A percentile compares a stretch with the other conserved stretches of the same genome.
These are phyloP conservation scores for Accipiter virgatus DNA, from an alignment of 2,113 vertebrate species.

Conservation along the genomic window DNA sequence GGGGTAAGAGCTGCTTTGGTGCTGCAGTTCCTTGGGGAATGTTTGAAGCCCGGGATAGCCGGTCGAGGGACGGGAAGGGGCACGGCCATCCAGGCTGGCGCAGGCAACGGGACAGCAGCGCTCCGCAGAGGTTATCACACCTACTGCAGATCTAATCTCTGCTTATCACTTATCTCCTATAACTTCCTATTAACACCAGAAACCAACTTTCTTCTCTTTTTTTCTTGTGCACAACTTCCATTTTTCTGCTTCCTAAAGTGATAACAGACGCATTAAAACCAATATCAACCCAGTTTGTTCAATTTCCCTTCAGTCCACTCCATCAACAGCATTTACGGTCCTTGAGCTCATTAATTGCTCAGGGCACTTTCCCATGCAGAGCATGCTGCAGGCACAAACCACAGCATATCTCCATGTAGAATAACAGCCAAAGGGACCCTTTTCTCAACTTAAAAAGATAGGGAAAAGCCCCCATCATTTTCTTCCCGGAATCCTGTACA, in stretches of 20 bases:
- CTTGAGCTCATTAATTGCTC: not conserved
- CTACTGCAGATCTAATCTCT: constrained; percentile 38
- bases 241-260: constrained; percentile 42
- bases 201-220: constrained; percentile 39
- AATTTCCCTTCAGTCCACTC: not conserved
- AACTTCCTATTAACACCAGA: constrained; percentile 67
- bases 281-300: not conserved
- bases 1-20: not conserved
- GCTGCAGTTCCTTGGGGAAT: not conserved
- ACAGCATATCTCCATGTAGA: fast-evolving
- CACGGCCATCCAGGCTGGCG: fast-evolving
- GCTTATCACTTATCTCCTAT: constrained; percentile 49
- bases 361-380: not conserved
- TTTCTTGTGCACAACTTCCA: not conserved
- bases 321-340: not conserved
- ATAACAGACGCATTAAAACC: not conserved
- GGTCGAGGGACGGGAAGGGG: not conserved
- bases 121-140: not conserved
- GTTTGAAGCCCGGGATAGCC: fast-evolving
- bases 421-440: not conserved
- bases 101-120: fast-evolving
- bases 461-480: fast-evolving
- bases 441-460: not conserved
- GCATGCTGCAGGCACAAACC: not conserved
- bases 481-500: fast-evolving